A percentile compares a stretch with the other conserved stretches of the same genome.
These are phyloP conservation scores for Beaufortia kweichowensis DNA, from an alignment of 2,113 vertebrate species.

Conservation along the genomic window DNA sequence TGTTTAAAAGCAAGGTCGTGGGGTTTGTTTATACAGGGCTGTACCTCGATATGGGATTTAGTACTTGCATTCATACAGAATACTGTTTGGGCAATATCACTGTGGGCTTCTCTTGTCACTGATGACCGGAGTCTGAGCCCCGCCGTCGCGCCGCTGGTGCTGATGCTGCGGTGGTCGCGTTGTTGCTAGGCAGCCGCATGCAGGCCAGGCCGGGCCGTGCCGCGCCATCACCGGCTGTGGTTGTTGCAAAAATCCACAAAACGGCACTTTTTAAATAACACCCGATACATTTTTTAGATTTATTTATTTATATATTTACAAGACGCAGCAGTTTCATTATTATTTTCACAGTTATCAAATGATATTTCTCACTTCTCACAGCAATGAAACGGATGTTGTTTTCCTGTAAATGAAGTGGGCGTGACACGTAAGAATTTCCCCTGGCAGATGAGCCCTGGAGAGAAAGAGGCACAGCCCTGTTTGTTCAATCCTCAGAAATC, in stretches of 20 bases:
- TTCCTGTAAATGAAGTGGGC: conserved; percentile 16
- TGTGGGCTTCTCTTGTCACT: not conserved
- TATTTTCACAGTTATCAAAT: too few relatives aligned
- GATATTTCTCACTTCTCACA: not conserved
- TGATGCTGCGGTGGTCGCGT: conserved; percentile 63
- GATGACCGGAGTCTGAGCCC: not conserved
- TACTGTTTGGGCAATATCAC: not conserved
- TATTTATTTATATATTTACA: too few relatives aligned
- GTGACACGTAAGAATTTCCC: not conserved
- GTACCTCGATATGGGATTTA: not conserved
- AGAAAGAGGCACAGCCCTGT: conserved; percentile 14
- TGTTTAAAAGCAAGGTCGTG: not conserved
- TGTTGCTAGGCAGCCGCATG: conserved; percentile 76
- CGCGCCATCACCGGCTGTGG: not conserved
- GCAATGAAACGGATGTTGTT: conserved; percentile 21
- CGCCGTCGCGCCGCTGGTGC: conserved; percentile 65
- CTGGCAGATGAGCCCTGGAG: conserved; percentile 1
- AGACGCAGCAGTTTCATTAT: not conserved
- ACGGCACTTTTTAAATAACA: not conserved
- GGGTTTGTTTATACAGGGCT: not conserved
- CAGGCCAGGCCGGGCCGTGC: conserved; percentile 41
- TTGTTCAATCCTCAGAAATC: not conserved
- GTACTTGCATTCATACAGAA: not conserved
- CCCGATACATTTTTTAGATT: too few relatives aligned
- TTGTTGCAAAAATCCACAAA: not conserved